phyloP scores from a whole-genome alignment of 1,140 invertebrate species.

The Zaprionus taronus region DNA sequence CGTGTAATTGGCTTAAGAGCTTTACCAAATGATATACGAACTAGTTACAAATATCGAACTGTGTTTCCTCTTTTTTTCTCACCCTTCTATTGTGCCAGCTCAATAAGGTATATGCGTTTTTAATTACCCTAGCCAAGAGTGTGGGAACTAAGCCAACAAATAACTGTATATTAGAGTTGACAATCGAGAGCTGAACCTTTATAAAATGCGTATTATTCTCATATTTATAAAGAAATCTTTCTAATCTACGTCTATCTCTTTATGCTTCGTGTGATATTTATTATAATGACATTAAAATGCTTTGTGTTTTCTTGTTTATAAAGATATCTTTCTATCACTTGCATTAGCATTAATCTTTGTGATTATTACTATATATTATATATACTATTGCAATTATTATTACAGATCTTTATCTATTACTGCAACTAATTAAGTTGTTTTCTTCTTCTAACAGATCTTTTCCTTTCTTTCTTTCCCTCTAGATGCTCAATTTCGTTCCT shows the following conservation, averaged over 20 bases:
- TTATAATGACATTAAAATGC: too few relatives aligned
- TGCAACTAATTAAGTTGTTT: not conserved
- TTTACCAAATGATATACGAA: conserved; percentile 47
- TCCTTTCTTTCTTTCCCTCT: too few relatives aligned
- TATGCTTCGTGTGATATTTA: too few relatives aligned
- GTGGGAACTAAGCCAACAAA: not conserved
- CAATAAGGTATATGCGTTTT: not conserved
- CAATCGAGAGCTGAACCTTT: not conserved
- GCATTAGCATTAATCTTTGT: not conserved
- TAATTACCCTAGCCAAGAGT: not conserved
- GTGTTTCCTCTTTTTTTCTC: not conserved
- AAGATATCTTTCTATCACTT: too few relatives aligned
- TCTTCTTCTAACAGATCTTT: not conserved
- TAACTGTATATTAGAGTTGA: not conserved
- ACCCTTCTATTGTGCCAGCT: conserved; percentile 2
- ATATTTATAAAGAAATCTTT: not conserved
- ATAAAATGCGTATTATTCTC: not conserved
- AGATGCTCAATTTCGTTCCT: not conserved
- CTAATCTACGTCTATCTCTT: too few relatives aligned
- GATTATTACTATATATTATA: too few relatives aligned
- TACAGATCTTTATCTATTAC: not conserved
- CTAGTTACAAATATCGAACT: conserved; percentile 28
- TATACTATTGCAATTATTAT: not conserved
- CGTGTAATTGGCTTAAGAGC: conserved; percentile 74
- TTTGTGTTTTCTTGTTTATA: too few relatives aligned